Evolutionary conservation across 2,113 vertebrate species (phyloP).

Genomic region (Lycocorax pyrrhopterus): DNA sequence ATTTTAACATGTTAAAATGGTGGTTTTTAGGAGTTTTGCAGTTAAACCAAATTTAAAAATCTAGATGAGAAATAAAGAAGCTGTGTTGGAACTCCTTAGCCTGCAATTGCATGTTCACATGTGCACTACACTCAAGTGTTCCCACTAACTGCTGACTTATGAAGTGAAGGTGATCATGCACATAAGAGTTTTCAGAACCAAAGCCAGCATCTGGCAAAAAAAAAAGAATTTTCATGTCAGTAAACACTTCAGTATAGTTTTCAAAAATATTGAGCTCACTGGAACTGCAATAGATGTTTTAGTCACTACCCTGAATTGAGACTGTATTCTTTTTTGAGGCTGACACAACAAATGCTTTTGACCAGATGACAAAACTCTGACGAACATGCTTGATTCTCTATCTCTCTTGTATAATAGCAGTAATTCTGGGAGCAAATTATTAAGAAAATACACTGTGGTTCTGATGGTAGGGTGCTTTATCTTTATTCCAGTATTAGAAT

Average conservation of each 20-base stretch:
- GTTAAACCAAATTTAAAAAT: background rate
- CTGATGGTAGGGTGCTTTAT: background rate
- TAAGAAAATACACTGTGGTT: background rate
- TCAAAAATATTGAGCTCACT: background rate
- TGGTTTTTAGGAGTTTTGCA: background rate
- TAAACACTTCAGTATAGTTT: background rate
- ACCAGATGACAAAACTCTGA: background rate
- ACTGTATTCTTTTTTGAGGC: background rate
- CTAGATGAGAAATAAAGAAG: background rate
- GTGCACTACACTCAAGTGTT: accelerated
- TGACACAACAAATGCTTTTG: background rate
- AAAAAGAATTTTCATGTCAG: background rate
- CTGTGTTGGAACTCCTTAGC: background rate
- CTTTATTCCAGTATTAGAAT: background rate
- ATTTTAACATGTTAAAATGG: background rate
- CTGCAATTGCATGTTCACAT: background rate
- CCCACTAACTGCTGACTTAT: background rate
- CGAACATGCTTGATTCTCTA: background rate
- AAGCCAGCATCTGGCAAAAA: background rate
- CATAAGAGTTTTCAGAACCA: background rate
- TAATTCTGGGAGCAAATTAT: background rate
- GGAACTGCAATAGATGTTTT: background rate
- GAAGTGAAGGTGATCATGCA: background rate
- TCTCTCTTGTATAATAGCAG: background rate
- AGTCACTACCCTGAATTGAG: background rate